Conservation (phyloP, 2,113 vertebrate genomes). For the Progne subis region DNA sequence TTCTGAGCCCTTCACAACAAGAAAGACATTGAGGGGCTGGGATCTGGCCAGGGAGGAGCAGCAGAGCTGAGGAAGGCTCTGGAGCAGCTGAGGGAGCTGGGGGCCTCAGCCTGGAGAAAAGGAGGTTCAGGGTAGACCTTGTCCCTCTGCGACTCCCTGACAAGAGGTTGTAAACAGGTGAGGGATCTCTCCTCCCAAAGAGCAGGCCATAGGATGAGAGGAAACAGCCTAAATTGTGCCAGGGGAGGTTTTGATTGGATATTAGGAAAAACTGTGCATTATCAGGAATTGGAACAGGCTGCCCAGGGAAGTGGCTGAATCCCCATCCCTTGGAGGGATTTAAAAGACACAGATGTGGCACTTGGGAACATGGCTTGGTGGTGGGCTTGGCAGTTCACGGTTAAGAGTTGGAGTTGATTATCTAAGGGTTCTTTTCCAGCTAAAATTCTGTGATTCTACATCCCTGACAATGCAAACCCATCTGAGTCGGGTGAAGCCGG, state of each 20-base stretch:
- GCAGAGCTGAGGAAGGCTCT: accelerated
- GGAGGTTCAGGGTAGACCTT: not conserved
- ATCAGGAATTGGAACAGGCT: accelerated
- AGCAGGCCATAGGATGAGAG: accelerated
- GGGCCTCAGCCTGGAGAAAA: not conserved
- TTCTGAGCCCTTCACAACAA: not conserved
- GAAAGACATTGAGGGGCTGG: not conserved
- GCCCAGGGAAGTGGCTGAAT: too few relatives aligned
- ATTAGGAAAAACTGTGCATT: not conserved
- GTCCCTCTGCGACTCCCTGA: accelerated
- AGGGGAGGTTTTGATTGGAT: not conserved
- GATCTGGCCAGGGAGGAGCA: accelerated
- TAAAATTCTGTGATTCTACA: not conserved
- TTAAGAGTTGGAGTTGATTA: not conserved
- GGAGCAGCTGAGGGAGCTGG: not conserved
- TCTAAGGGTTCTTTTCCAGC: not conserved
- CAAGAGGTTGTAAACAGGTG: accelerated
- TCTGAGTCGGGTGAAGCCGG: not conserved
- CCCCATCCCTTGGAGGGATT: not conserved
- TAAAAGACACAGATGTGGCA: accelerated
- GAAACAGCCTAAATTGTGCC: accelerated
- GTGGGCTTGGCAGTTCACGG: not conserved
- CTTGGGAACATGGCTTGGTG: accelerated
- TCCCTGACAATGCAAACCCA: not conserved
- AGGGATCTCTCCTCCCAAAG: accelerated